A percentile compares a stretch with the other conserved stretches of the same genome.
phyloP scores from a whole-genome alignment of 2,888 invertebrate species.

The Drosophila longiperda region DNA sequence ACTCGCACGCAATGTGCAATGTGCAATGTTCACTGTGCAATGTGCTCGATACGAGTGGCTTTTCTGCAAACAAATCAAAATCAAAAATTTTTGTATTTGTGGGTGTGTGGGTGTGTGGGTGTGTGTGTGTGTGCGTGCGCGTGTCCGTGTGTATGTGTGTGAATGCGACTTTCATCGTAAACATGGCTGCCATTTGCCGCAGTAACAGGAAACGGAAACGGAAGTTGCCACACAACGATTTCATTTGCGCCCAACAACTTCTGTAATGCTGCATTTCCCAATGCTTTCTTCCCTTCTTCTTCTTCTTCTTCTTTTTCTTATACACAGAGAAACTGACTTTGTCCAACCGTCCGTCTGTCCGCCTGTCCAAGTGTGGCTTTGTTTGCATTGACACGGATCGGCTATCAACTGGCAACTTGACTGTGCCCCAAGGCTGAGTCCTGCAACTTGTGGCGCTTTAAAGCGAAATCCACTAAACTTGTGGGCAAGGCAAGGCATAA shows the following conservation, averaged over 20 bases:
- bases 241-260: conserved; percentile 78
- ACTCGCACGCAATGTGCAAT: conserved; percentile 62
- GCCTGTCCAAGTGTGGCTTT: conserved; percentile 31
- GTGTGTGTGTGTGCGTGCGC: conserved; percentile 61
- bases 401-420: conserved; percentile 61
- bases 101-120: conserved; percentile 2
- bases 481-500: conserved; percentile 48
- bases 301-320: background rate
- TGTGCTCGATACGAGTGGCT: conserved; percentile 49
- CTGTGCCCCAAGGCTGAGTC: conserved; percentile 36
- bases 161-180: conserved; percentile 73
- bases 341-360: conserved; percentile 8
- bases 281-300: conserved; percentile 41
- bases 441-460: conserved; percentile 64
- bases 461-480: conserved; percentile 41
- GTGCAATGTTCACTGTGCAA: conserved; percentile 24
- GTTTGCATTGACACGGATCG: conserved; percentile 73
- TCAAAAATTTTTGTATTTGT: conserved; percentile 64
- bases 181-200: conserved; percentile 56
- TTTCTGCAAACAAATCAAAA: conserved; percentile 80
- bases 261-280: conserved; percentile 73
- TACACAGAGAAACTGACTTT: background rate
- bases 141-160: conserved; percentile 49
- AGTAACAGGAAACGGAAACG: conserved; percentile 65
- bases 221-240: conserved; percentile 79